phyloP scores from a whole-genome alignment of 2,797 vertebrate genomes.

The Sparidentex hasta region DNA sequence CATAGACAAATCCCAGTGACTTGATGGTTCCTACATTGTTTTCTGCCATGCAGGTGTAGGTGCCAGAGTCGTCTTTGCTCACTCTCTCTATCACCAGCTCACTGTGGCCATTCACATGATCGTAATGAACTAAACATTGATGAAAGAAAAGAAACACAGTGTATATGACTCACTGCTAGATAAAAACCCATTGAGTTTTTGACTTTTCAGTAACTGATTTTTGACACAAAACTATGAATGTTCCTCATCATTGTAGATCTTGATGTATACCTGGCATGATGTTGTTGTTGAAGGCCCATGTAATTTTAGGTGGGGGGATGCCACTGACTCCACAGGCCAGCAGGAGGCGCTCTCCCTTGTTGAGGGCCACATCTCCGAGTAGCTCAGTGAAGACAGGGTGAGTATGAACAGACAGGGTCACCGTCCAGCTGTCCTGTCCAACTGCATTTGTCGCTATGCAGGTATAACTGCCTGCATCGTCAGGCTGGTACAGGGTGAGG shows the following conservation, averaged over 20 bases:
- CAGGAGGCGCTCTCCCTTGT: slow-evolving; percentile 92
- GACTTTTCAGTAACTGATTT: background rate
- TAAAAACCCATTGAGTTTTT: background rate
- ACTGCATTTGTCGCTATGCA: slow-evolving; percentile 91
- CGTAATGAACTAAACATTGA: slow-evolving; percentile 86
- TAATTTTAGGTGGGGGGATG: slow-evolving; percentile 90
- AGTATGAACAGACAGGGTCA: slow-evolving; percentile 88
- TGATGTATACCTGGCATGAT: slow-evolving; percentile 90
- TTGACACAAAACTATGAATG: background rate
- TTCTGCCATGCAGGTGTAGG: slow-evolving; percentile 94
- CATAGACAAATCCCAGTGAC: slow-evolving; percentile 92
- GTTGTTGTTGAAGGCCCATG: slow-evolving; percentile 97
- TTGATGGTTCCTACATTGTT: slow-evolving; percentile 92
- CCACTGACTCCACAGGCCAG: slow-evolving; percentile 90
- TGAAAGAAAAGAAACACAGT: slow-evolving; percentile 8
- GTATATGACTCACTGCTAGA: background rate
- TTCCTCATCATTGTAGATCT: background rate
- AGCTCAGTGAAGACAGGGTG: slow-evolving; percentile 92
- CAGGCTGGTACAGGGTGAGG: slow-evolving; percentile 78
- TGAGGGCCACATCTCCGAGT: slow-evolving; percentile 91
- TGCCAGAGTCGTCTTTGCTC: slow-evolving; percentile 92
- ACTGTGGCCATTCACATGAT: slow-evolving; percentile 88
- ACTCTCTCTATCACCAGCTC: slow-evolving; percentile 93
- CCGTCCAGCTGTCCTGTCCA: slow-evolving; percentile 88
- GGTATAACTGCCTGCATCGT: slow-evolving; percentile 92